Evolutionary conservation across 2,113 vertebrate species (phyloP), one percentile per base, ranked within the genome.

Genomic region (human): DNA sequence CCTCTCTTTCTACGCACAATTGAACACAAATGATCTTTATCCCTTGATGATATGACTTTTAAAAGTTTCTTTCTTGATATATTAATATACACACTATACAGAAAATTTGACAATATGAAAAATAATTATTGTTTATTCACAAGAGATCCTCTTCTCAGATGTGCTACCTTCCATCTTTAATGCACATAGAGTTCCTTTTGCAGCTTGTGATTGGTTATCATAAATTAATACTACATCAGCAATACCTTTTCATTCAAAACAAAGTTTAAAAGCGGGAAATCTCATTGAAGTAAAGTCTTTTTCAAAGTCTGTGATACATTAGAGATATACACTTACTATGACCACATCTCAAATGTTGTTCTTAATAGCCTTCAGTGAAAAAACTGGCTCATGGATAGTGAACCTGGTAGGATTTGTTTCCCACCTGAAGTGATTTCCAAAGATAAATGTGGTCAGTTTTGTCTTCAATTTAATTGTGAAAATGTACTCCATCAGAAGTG

Each of bases 21-120:
- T 90, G 97, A 97, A 78, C 87, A 93, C 30, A 96, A 97, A 93
- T 94, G 93, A 97, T 97, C 89, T 96, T 94, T 85, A 93, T 76
- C 43, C 64, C 90, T 61, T 78, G 70, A 57, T 14, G 82, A 96
- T 85, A 93, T 10, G 48, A 79, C 22, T 97, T 96, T 82, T 95
- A 78, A 79, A 75, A 95, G 38, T 85, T 97, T 11, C 23, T 32
- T 93, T 92, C 78, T 72, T 97, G n/a, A 75, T 76, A 94, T 94
- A 64, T 30, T 97, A 81, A 96, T 57, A 97, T 20, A 95, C 92
- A 92, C 88, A 79, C 11, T 79, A 14, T 17, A 76, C 30, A 14
- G 35, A 96, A 61, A 75, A 68, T 84, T 12, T 75, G 40, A 93
- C 64, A 92, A 70, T 14, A 48, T 8, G 57, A 90, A 78, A 72